phyloP scores from a whole-genome alignment of 1,140 invertebrate genomes.

The Penaeus japonicus region DNA sequence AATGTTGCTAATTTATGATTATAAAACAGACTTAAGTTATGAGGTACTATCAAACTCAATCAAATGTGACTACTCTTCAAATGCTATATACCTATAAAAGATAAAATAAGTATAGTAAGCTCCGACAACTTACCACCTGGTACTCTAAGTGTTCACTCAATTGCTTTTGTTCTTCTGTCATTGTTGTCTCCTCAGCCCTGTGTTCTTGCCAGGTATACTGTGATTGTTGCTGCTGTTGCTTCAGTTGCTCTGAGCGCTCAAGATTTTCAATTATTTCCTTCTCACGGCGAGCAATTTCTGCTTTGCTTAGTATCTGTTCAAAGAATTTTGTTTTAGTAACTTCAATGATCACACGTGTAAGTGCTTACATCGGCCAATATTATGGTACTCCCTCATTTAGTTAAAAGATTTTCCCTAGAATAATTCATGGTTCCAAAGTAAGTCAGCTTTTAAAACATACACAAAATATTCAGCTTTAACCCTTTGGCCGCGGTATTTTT shows the following conservation, averaged over 20 bases:
- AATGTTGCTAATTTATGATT: too few relatives aligned
- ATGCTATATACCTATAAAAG: neutral
- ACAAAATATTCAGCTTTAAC: too few relatives aligned
- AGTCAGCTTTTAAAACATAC: too few relatives aligned
- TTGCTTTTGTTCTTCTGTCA: neutral
- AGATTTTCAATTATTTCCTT: constrained; percentile 76
- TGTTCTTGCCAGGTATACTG: constrained; percentile 65
- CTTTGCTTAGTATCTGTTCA: constrained; percentile 61
- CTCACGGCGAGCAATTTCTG: constrained; percentile 76
- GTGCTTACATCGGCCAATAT: too few relatives aligned
- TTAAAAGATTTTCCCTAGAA: too few relatives aligned
- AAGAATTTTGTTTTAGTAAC: neutral
- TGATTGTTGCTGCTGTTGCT: constrained; percentile 61
- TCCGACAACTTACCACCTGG: constrained; percentile 26
- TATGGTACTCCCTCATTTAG: too few relatives aligned
- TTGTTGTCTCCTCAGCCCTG: constrained; percentile 48
- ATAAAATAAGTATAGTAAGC: neutral
- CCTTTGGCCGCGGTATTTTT: too few relatives aligned
- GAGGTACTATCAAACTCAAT: too few relatives aligned
- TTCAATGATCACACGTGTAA: too few relatives aligned
- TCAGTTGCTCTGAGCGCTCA: constrained; percentile 69
- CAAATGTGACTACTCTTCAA: neutral
- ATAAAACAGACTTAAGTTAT: too few relatives aligned
- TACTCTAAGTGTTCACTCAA: constrained; percentile 37
- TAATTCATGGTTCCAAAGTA: too few relatives aligned